A percentile compares a stretch with the other conserved stretches of the same genome.
These are phyloP conservation scores for Amphipyra tragopoginis DNA, from an alignment of 2,888 invertebrate species.

Conservation along the genomic window DNA sequence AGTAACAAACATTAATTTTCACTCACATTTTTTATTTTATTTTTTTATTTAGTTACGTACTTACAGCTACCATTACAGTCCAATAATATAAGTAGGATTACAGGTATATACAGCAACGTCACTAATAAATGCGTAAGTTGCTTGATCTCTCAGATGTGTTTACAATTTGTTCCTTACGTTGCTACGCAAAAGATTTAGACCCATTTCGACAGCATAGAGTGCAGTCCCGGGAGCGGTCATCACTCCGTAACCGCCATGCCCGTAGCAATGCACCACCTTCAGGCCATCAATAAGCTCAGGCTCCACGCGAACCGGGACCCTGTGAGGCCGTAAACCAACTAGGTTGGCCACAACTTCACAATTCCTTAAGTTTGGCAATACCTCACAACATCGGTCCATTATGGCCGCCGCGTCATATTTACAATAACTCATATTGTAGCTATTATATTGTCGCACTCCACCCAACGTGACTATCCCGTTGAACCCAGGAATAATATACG, in stretches of 20 bases:
- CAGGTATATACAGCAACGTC: too few relatives aligned
- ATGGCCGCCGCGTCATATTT: slow-evolving; percentile 94
- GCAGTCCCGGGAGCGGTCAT: slow-evolving; percentile 97
- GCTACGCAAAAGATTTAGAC: slow-evolving; percentile 87
- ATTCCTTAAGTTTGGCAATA: slow-evolving; percentile 92
- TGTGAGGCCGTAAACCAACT: slow-evolving; percentile 96
- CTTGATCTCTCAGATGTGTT: slow-evolving; percentile 4
- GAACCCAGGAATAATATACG: slow-evolving; percentile 95
- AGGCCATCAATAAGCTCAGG: slow-evolving; percentile 88
- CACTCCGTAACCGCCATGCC: slow-evolving; percentile 98
- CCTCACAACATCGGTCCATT: slow-evolving; percentile 93
- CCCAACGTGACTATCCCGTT: slow-evolving; percentile 94
- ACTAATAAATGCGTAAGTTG: too few relatives aligned
- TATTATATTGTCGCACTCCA: slow-evolving; percentile 95
- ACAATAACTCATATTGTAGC: slow-evolving; percentile 92
- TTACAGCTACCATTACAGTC: too few relatives aligned
- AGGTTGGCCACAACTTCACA: slow-evolving; percentile 91
- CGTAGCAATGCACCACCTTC: slow-evolving; percentile 96
- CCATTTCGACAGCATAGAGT: slow-evolving; percentile 92
- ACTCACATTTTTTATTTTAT: too few relatives aligned
- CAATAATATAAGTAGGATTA: too few relatives aligned
- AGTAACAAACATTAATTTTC: too few relatives aligned
- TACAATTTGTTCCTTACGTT: slow-evolving; percentile 77
- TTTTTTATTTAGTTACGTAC: too few relatives aligned
- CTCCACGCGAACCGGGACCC: slow-evolving; percentile 93